Evolutionary conservation across 2,113 vertebrate genomes (phyloP).

Genomic region (Tachysurus fulvidraco): DNA sequence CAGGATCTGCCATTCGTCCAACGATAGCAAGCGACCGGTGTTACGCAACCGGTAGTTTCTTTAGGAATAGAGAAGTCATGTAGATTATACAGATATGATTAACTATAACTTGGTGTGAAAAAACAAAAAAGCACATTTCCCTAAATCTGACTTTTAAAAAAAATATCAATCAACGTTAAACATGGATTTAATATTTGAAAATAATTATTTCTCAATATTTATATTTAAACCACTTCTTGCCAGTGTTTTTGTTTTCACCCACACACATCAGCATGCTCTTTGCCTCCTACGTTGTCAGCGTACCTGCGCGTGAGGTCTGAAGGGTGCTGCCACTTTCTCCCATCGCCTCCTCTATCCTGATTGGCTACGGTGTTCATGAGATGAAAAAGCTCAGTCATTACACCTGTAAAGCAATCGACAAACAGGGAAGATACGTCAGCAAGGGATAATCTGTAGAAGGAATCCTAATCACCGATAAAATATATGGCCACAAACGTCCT

Average conservation of each 20-base stretch:
- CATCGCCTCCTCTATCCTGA: not conserved
- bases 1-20: constrained; percentile 59
- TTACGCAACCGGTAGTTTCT: constrained; percentile 60
- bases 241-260: not conserved
- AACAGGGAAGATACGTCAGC: not conserved
- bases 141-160: not conserved
- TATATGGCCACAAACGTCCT: not conserved
- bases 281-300: not conserved
- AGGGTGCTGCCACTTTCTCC: constrained; percentile 63
- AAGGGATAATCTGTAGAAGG: not conserved
- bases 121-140: too few relatives aligned
- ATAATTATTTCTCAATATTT: not conserved
- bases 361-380: constrained; percentile 64
- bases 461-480: not conserved
- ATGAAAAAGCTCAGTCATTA: constrained; percentile 60
- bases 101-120: not conserved
- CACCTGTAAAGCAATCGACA: constrained; percentile 42
- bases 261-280: not conserved
- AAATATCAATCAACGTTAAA: not conserved
- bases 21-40: not conserved
- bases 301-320: constrained; percentile 64
- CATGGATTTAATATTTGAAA: not conserved
- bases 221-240: not conserved
- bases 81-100: not conserved
- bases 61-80: constrained; percentile 35